These are phyloP conservation scores for Phrynosoma blainvillii DNA, from an alignment of 2,113 vertebrate species.

Conservation along the genomic window DNA sequence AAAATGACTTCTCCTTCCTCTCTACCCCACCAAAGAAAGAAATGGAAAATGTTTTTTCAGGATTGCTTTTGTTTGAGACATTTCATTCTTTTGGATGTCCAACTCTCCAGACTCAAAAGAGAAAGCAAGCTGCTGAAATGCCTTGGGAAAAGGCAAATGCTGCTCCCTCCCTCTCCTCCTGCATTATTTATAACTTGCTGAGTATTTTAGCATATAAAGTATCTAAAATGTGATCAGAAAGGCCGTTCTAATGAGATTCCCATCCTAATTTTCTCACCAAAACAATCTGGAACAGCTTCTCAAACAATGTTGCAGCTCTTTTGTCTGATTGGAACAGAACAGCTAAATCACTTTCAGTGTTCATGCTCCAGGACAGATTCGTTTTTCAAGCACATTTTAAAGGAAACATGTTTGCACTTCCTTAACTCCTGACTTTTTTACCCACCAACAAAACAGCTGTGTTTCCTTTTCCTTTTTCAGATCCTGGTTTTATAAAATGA, in stretches of 20 bases:
- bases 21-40: background rate
- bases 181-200: conserved; percentile 48
- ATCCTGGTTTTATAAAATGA: background rate
- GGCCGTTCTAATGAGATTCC: conserved; percentile 20
- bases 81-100: conserved; percentile 17
- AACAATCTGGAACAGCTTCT: conserved; percentile 12
- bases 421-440: conserved; percentile 13
- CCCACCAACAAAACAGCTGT: conserved; percentile 4
- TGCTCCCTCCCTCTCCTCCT: background rate
- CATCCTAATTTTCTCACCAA: conserved; percentile 38
- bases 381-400: background rate
- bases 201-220: conserved; percentile 32
- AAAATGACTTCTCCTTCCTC: background rate
- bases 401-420: conserved; percentile 28
- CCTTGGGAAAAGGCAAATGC: conserved; percentile 28
- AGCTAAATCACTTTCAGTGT: background rate
- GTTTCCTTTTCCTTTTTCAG: conserved; percentile 19
- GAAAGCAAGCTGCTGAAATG: conserved; percentile 33
- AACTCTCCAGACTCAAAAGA: conserved; percentile 8
- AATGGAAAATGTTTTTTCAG: background rate
- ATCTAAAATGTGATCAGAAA: conserved; percentile 39
- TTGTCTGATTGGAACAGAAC: conserved; percentile 5
- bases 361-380: background rate
- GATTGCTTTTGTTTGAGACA: background rate
- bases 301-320: background rate